Conservation (phyloP, 2,888 invertebrate species). For the Tenthredo amoena region DNA sequence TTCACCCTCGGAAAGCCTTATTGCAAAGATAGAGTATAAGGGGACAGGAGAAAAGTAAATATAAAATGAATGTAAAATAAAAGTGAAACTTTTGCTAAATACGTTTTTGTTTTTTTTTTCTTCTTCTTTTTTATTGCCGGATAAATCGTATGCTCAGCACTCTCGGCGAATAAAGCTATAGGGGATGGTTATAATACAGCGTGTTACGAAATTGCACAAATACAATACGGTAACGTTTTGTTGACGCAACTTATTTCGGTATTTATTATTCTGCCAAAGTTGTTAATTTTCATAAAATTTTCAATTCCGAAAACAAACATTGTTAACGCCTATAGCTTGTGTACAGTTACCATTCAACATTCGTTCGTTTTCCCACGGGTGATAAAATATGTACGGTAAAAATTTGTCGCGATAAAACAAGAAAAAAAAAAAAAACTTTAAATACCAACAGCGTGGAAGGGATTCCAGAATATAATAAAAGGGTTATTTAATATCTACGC, state of each 20-base stretch:
- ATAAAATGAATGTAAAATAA: constrained; percentile 11
- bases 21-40: neutral
- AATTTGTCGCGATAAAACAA: neutral
- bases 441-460: neutral
- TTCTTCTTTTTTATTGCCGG: neutral
- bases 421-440: neutral
- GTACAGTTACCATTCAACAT: neutral
- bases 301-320: neutral
- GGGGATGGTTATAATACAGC: neutral
- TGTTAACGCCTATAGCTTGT: neutral
- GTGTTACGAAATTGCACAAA: neutral
- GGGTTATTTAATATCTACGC: neutral
- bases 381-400: constrained; percentile 7
- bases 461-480: neutral
- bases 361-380: constrained; percentile 26
- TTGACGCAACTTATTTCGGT: neutral
- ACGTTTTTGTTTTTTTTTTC: neutral
- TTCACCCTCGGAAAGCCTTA: constrained; percentile 1
- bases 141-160: neutral
- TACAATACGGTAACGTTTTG: neutral
- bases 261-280: neutral
- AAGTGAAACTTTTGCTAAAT: constrained; percentile 14
- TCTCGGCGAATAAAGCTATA: neutral
- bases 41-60: constrained; percentile 8
- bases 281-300: constrained; percentile 15